Base-by-base conservation (phyloP, 2,113 vertebrate species). In the Triplophysa dalaica region DNA sequence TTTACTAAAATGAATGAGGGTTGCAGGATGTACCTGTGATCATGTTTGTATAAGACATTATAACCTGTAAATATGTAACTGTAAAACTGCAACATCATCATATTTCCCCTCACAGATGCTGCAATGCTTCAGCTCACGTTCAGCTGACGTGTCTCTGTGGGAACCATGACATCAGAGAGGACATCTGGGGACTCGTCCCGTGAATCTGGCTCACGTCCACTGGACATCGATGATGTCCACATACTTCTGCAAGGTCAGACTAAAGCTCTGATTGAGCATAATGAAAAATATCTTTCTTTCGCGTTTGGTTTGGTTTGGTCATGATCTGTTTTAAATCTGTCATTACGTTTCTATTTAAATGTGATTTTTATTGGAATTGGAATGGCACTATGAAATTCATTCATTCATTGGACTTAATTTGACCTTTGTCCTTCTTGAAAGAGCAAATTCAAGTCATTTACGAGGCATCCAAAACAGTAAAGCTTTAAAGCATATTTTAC, bases 141-240 rank as follows among this genome's bases (percentile, higher is more conserved):
- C 26, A 58, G 69, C 67, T 85, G 78, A 88, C 52, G 60, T 52
- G 26, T 26, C 29, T 61, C 52, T 22, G 38, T 56, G 82, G 62
- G 67, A 82, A 67, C 13, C 13, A 93, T 93, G 91, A 85, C 87
- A 13, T 89, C 87, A 1, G 87, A 88, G 80, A 74, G 84, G 38
- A 65, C 72, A 73, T 77, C 38, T 26, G 61, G 75, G 26, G 89
- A 90, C 69, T 88, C 56, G 0, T 3, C 38, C 48, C 79, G 73
- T 87, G 90, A 90, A 75, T 52, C 83, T 67, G 87, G 86, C 24
- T 77, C 64, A 64, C 73, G 89, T 81, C 90, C 91, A 60, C 87
- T 93, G 82, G 92, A 93, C 86, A 93, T 93, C 8, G 92, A 93
- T 84, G 87, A 92, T n/a, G 81, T 93, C 70, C 92, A 91, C 73